Percentiles rank a stretch among this genome's conserved stretches.
Conservation (phyloP, 2,888 invertebrate species). For the Pardosa pseudoannulata region DNA sequence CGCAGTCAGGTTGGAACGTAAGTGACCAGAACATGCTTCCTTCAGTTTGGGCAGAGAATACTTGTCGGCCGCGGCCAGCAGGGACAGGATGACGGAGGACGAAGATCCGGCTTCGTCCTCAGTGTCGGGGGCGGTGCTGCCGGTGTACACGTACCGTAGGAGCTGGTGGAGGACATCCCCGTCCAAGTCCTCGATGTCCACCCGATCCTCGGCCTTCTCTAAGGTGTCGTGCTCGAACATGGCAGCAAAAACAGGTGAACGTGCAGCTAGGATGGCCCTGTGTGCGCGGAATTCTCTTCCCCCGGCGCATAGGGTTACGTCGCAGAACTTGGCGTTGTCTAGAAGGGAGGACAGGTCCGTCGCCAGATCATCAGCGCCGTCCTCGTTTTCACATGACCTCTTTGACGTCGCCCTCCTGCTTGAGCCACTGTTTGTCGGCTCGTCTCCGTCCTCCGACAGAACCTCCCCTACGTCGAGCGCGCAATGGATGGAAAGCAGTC, state of each 20-base stretch:
- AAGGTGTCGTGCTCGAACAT: slow-evolving; percentile 52
- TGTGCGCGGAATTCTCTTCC: slow-evolving; percentile 39
- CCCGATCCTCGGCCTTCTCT: slow-evolving; percentile 27
- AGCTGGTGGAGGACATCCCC: slow-evolving; percentile 33
- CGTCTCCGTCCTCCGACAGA: not conserved
- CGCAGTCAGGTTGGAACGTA: slow-evolving; percentile 19
- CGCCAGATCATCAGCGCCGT: slow-evolving; percentile 16
- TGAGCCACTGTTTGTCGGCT: no score
- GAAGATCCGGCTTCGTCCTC: no score
- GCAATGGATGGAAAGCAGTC: slow-evolving; percentile 32
- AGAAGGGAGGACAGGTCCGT: slow-evolving; percentile 25
- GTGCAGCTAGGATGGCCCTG: slow-evolving; percentile 38
- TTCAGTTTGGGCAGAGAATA: slow-evolving; percentile 46
- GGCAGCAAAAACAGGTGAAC: slow-evolving; percentile 42
- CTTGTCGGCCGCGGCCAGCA: slow-evolving; percentile 51
- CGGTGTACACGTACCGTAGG: slow-evolving; percentile 40
- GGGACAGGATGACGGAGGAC: slow-evolving; percentile 5
- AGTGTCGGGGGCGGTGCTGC: slow-evolving; percentile 6
- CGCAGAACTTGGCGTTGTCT: slow-evolving; percentile 10
- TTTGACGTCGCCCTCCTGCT: no score
- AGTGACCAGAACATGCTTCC: slow-evolving; percentile 25
- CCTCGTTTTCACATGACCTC: not conserved
- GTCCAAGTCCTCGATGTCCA: slow-evolving; percentile 32
- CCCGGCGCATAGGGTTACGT: slow-evolving; percentile 20
- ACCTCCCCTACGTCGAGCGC: slow-evolving; percentile 48